phyloP scores from a whole-genome alignment of 2,888 invertebrate species.

The Ceramica pisi region DNA sequence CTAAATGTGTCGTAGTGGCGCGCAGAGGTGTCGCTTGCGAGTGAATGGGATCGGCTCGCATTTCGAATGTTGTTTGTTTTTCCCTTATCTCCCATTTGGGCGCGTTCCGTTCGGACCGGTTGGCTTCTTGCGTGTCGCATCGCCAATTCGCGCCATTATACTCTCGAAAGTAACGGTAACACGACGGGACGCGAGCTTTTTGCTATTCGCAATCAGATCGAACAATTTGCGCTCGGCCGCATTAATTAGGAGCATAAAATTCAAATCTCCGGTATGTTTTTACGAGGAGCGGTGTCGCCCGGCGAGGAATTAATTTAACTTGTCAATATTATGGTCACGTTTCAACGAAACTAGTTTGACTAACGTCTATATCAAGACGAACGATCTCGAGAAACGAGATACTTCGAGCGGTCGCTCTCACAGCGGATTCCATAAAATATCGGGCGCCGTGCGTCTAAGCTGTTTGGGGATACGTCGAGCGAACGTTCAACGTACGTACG shows the following conservation, averaged over 20 bases:
- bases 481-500: constrained; percentile 67
- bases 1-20: constrained; percentile 48
- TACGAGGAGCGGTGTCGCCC: constrained; percentile 74
- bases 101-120: constrained; percentile 82
- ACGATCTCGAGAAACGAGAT: constrained; percentile 87
- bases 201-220: constrained; percentile 82
- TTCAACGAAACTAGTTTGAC: constrained; percentile 84
- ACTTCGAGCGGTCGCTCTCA: constrained; percentile 81
- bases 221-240: constrained; percentile 80
- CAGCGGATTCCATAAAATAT: constrained; percentile 85
- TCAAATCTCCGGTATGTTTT: constrained; percentile 78
- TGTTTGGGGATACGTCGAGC: constrained; percentile 61
- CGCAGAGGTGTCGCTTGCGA: constrained; percentile 77
- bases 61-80: constrained; percentile 84
- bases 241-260: constrained; percentile 85
- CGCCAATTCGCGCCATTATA: constrained; percentile 83
- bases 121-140: constrained; percentile 83
- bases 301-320: constrained; percentile 82
- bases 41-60: constrained; percentile 81
- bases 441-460: constrained; percentile 75
- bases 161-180: constrained; percentile 82
- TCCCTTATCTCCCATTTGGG: constrained; percentile 83
- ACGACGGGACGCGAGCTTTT: constrained; percentile 80
- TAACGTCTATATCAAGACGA: constrained; percentile 84
- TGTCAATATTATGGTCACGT: constrained; percentile 87